Conservation (phyloP, 1,140 invertebrate species). For the Bacillus rossius region DNA sequence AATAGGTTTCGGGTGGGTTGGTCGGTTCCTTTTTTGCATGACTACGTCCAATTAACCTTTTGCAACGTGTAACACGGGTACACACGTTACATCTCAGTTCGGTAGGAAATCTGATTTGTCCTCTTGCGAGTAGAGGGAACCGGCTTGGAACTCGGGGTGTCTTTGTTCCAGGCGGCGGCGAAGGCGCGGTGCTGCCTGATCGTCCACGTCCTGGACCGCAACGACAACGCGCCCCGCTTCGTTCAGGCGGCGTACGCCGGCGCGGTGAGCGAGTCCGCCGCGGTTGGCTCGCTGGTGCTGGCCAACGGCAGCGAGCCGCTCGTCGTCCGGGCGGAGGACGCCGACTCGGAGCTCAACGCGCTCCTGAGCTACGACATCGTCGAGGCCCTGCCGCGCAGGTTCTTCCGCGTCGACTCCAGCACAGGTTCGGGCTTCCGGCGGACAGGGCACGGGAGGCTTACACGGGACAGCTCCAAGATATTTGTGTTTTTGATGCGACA, state of each 20-base stretch:
- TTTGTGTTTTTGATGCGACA: too few species aligned
- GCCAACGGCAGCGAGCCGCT: conserved; percentile 61
- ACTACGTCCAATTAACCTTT: too few species aligned
- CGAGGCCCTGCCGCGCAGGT: conserved; percentile 61
- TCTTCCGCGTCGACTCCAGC: conserved; percentile 81
- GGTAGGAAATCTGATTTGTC: too few species aligned
- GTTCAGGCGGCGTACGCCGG: conserved; percentile 60
- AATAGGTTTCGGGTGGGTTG: too few species aligned
- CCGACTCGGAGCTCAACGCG: conserved; percentile 75
- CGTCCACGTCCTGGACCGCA: conserved; percentile 71
- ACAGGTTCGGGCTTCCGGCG: conserved; percentile 54
- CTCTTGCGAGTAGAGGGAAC: too few species aligned
- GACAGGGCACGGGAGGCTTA: too few species aligned
- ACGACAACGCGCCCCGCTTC: conserved; percentile 85
- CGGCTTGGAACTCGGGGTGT: too few species aligned
- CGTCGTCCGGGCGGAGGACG: conserved; percentile 71
- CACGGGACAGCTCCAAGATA: too few species aligned
- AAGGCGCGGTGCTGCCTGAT: conserved; percentile 59
- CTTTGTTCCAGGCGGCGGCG: conserved; percentile 55
- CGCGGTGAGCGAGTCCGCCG: conserved; percentile 63
- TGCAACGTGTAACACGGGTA: too few species aligned
- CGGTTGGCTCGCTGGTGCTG: conserved; percentile 64
- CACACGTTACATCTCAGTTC: too few species aligned
- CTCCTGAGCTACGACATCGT: conserved; percentile 80
- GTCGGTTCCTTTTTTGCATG: too few species aligned